Conservation (phyloP, 2,797 vertebrate genomes). For the Balearica regulorum region DNA sequence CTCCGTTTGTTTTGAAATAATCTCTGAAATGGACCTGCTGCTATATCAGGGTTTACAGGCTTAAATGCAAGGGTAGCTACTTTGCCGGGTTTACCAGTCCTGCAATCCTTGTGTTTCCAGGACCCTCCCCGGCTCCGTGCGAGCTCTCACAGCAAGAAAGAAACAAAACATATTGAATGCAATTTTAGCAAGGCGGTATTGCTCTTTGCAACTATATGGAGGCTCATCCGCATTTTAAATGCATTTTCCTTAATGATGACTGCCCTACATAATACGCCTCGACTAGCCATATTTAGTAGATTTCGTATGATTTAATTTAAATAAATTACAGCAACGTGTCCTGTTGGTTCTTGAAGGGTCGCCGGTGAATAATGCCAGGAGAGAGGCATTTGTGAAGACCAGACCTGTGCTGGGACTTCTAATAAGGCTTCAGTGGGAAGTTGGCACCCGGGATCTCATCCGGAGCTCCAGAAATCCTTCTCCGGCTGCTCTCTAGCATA, state of each 20-base stretch:
- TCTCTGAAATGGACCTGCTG: background rate
- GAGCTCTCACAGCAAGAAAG: background rate
- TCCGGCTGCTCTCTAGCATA: background rate
- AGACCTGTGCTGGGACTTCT: background rate
- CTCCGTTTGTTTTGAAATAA: background rate
- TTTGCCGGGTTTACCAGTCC: background rate
- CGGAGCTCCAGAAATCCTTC: background rate
- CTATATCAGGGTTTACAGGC: background rate
- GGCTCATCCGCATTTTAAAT: background rate
- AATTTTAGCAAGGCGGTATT: background rate
- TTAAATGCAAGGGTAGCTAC: background rate
- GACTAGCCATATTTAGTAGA: background rate
- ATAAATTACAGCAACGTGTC: background rate
- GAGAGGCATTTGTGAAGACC: background rate
- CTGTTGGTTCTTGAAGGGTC: background rate
- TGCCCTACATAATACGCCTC: background rate
- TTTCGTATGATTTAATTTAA: background rate
- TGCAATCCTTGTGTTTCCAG: background rate
- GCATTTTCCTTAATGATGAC: background rate
- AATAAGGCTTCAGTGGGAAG: background rate
- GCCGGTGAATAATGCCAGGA: rapidly evolving
- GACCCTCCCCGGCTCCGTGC: background rate
- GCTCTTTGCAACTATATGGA: background rate
- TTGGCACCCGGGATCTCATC: background rate
- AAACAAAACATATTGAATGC: rapidly evolving